phyloP scores from a whole-genome alignment of 2,113 vertebrate genomes.

The Alexandromys fortis region DNA sequence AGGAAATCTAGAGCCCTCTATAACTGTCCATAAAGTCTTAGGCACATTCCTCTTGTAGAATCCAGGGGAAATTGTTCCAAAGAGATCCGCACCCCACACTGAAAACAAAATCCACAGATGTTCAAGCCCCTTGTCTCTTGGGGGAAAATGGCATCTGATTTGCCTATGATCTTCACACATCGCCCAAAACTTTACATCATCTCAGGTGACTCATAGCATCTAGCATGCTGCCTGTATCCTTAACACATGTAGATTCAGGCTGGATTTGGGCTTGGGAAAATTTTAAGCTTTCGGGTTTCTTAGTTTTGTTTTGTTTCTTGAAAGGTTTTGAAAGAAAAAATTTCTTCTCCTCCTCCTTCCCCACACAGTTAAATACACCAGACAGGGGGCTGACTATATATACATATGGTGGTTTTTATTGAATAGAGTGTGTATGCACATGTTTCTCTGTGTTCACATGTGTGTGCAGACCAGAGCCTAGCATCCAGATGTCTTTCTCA shows the following conservation, averaged over 20 bases:
- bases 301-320: neutral
- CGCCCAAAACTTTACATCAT: neutral
- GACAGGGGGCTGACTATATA: too few species aligned
- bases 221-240: neutral
- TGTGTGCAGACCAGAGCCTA: neutral
- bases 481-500: neutral
- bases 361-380: neutral
- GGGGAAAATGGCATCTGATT: neutral
- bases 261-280: neutral
- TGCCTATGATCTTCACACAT: neutral
- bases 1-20: neutral
- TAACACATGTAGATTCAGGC: neutral
- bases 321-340: neutral
- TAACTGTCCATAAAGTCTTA: neutral
- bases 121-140: neutral
- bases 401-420: neutral
- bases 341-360: neutral
- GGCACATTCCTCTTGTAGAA: neutral
- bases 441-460: neutral
- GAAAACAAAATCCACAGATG: neutral
- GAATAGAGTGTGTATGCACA: neutral
- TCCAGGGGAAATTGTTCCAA: neutral
- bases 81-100: too few species aligned
- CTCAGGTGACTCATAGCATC: neutral
- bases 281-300: neutral